A percentile compares a stretch with the other conserved stretches of the same genome.
These are phyloP conservation scores for Rafetus swinhoei DNA, from an alignment of 2,113 vertebrate genomes.

Conservation along the genomic window DNA sequence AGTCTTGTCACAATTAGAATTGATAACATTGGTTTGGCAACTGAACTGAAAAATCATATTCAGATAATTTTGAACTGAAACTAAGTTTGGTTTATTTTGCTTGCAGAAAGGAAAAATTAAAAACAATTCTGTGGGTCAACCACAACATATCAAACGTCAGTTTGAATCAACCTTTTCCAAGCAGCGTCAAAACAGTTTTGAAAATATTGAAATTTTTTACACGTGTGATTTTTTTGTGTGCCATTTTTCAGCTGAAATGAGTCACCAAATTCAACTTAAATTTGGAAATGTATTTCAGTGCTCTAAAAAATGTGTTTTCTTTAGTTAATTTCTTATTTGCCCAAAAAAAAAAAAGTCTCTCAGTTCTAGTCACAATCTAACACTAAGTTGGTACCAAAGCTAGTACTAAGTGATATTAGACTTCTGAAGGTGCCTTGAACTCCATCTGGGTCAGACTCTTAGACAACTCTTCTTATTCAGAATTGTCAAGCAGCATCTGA, in stretches of 20 bases:
- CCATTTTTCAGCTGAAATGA: not conserved
- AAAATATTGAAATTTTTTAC: too few relatives aligned
- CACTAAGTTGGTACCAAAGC: not conserved
- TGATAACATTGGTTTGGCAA: not conserved
- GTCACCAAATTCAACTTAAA: not conserved
- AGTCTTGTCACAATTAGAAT: not conserved
- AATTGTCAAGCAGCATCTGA: not conserved
- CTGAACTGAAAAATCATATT: not conserved
- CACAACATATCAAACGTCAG: too few relatives aligned
- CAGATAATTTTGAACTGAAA: not conserved
- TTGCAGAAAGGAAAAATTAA: too few relatives aligned
- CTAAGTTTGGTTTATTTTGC: too few relatives aligned
- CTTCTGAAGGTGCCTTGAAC: not conserved
- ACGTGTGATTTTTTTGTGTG: too few relatives aligned
- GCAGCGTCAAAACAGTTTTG: too few relatives aligned
- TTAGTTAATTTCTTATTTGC: not conserved
- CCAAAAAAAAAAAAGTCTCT: not conserved
- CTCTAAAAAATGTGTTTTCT: not conserved
- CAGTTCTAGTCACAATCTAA: not conserved
- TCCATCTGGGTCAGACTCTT: not conserved
- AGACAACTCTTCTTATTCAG: not conserved
- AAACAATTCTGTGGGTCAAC: too few relatives aligned
- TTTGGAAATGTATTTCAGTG: not conserved
- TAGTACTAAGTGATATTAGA: not conserved
- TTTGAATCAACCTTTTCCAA: too few relatives aligned